Evolutionary conservation across 2,888 invertebrate genomes (phyloP), one percentile per base, ranked within the genome.

Genomic region (Cryptus viduatorius): DNA sequence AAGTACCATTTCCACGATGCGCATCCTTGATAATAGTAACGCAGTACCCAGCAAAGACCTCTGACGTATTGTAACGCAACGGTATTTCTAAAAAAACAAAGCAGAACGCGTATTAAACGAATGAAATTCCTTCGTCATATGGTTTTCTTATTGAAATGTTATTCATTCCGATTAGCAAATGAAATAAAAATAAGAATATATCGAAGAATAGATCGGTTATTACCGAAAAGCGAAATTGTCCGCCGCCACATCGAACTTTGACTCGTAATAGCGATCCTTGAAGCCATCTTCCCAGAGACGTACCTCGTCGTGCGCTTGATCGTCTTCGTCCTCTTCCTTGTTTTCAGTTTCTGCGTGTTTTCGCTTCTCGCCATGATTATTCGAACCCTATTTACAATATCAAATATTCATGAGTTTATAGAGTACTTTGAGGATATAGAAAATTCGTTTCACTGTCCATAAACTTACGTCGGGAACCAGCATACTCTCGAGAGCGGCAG

Each of bases 1-100:
- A 98, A 99, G 95, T 99, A 99, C 99, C 99, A 99, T 94, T 99
- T 98, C 99, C 99, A 99, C 19, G 98, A 98, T 48, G 98, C 98
- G 94, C 99, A 99, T 75, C 99, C 99, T 95, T 99, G 99, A 94
- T 99, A 99, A 94, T 99, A 99, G 94, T 99, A 99, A 89, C 98
- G 96, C 42, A 99, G 95, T 79, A 99, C 99, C 99, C 99, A 99
- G 94, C 98, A 98, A 71, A 99, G 95, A 0, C 99, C 99, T 73
- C 97, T 96, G 3, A 99, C 98, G 94, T 99, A 99, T 92, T 99
- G 98, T 69, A 97, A 95, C 2, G 98, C 98, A 56, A 99, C 99
- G 89, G 97, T 96, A 93, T 97, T 96, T 88, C 96, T 96, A 77
- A 44, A 50, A n/a, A 65, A 76, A 31, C 19, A 44, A 24, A 56